Conservation (phyloP, 2,888 invertebrate genomes). For the Notodonta dromedarius region DNA sequence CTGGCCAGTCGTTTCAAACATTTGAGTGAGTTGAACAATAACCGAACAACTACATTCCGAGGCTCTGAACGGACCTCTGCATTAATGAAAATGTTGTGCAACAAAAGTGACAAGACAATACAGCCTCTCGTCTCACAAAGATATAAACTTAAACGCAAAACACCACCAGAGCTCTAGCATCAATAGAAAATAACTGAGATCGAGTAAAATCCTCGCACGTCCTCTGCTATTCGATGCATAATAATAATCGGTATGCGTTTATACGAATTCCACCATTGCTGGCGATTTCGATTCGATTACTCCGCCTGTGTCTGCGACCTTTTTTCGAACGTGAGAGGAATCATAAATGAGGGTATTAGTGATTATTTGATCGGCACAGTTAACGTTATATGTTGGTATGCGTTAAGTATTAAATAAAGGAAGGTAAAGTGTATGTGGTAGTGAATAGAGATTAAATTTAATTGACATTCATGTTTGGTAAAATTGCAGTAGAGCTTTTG, state of each 20-base stretch:
- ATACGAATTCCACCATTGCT: conserved; percentile 61
- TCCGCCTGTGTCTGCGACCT: conserved; percentile 52
- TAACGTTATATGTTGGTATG: conserved; percentile 19
- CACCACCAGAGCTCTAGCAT: conserved; percentile 25
- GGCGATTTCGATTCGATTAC: conserved; percentile 50
- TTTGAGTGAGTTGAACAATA: too few relatives aligned
- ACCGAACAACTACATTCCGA: too few relatives aligned
- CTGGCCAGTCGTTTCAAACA: too few relatives aligned
- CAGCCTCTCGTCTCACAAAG: not conserved
- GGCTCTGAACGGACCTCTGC: too few relatives aligned
- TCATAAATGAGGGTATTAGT: conserved; percentile 43
- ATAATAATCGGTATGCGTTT: conserved; percentile 69
- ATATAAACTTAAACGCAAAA: not conserved
- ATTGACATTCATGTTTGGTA: too few relatives aligned
- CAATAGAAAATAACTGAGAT: conserved; percentile 43
- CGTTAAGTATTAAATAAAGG: too few relatives aligned
- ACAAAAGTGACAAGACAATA: too few relatives aligned
- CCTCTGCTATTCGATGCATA: conserved; percentile 56
- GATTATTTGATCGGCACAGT: conserved; percentile 39
- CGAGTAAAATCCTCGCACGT: conserved; percentile 53
- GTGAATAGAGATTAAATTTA: too few relatives aligned
- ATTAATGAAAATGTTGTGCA: too few relatives aligned
- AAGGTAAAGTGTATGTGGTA: too few relatives aligned
- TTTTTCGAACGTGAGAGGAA: conserved; percentile 63
- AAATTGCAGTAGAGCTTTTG: too few relatives aligned